phyloP scores from a whole-genome alignment of 1,140 invertebrate genomes.

The Caerostris extrusa region DNA sequence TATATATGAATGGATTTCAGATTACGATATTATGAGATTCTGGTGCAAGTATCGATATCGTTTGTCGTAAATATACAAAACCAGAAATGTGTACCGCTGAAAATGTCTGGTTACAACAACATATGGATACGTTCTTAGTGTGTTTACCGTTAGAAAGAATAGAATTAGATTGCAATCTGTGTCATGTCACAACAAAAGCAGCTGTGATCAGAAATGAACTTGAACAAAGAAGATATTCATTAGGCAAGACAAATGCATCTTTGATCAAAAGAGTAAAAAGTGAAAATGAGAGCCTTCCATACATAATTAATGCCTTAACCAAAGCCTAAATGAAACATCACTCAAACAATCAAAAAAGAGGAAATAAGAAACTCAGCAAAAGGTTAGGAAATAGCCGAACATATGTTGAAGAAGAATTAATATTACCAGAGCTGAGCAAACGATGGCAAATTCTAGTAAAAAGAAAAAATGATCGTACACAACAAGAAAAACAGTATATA shows the following conservation, averaged over 20 bases:
- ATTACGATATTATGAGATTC: conserved; percentile 1
- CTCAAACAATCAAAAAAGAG: not conserved
- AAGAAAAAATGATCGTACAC: not conserved
- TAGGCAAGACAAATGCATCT: not conserved
- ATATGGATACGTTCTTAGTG: not conserved
- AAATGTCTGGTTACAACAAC: conserved; percentile 20
- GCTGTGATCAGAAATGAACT: not conserved
- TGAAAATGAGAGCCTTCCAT: not conserved
- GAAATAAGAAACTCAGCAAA: too few species aligned
- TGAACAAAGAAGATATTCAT: conserved; percentile 7
- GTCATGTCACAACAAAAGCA: not conserved
- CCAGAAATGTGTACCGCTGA: not conserved
- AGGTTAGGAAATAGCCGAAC: not conserved
- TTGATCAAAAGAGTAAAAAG: not conserved
- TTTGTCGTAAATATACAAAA: not conserved
- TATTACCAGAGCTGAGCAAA: not conserved
- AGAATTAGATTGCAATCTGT: not conserved
- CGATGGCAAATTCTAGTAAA: not conserved
- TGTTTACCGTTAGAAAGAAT: not conserved
- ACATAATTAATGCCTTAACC: conserved; percentile 8
- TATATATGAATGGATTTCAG: not conserved
- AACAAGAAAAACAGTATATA: not conserved
- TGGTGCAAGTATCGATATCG: not conserved
- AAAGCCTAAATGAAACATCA: not conserved
- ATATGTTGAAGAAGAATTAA: not conserved